Evolutionary conservation across 2,797 vertebrate species (phyloP), one percentile per base, ranked within the genome.

Genomic region (Lagorchestes hirsutus): DNA sequence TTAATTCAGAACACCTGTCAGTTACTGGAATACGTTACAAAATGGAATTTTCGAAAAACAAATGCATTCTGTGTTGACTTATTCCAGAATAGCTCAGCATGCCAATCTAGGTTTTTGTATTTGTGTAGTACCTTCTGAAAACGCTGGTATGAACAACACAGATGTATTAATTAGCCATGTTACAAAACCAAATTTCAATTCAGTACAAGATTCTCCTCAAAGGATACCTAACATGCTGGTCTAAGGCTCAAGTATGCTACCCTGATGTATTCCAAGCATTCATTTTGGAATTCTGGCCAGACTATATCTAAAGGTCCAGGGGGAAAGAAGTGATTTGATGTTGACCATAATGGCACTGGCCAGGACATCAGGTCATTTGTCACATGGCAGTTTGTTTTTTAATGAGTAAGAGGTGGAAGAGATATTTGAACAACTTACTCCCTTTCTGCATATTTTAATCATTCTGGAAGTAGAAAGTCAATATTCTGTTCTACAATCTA

Each of bases 81-180:
- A 91, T 52, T 46, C 54, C 57, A 94, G 11, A 74, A 24, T 50
- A 40, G 58, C 67, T 52, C 74, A 34, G 31, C 18, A 67, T 14
- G 34, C 2, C 91, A 93, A 95, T 52, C 24, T 55, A 24, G 56
- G 57, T 56, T 94, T 96, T 91, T 91, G 90, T 92, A 95, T 95
- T 27, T 29, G 4, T 52, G 91, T 92, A 18, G 27, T 59, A 52
- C 28, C 59, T 97, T 95, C 91, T 94, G 90, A 94, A 97, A 97
- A 92, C n/a, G 12, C 46, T 95, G 2, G 29, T 90, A n/a, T 13
- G 9, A 95, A 82, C 82, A 54, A 54, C 52, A 27, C 10, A 18
- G 55, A n/a, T 54, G 40, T 31, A 55, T n/a, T 93, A 55, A 94
- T 1, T 54, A 91, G 92, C 18, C 31, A 52, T 1, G 91, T 93